A percentile compares a stretch with the other conserved stretches of the same genome.
These are phyloP conservation scores for Phalloptychus januarius DNA, from an alignment of 2,797 vertebrate species.

Conservation along the genomic window DNA sequence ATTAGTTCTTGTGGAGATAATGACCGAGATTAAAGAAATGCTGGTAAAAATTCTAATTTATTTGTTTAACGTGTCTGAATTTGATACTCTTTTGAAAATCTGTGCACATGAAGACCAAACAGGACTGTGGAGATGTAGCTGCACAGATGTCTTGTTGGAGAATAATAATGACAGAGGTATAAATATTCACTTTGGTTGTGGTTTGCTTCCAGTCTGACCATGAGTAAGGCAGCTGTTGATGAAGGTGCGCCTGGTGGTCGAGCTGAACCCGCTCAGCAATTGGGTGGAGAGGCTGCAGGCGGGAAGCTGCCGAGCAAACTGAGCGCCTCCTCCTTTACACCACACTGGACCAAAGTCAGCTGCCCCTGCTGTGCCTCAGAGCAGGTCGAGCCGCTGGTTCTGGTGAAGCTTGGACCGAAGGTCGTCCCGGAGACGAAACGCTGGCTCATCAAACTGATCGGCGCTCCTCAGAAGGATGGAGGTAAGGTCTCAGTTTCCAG, in stretches of 20 bases:
- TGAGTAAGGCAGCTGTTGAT: slow-evolving; percentile 54
- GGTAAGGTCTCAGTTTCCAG: slow-evolving; percentile 58
- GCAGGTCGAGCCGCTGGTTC: slow-evolving; percentile 76
- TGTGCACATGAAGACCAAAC: neutral
- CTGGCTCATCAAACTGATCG: slow-evolving; percentile 80
- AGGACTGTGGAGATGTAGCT: neutral
- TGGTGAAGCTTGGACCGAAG: slow-evolving; percentile 75
- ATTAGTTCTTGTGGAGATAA: neutral
- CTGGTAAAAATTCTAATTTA: neutral
- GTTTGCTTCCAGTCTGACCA: slow-evolving; percentile 50
- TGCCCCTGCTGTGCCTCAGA: slow-evolving; percentile 77
- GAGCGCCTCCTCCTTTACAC: neutral
- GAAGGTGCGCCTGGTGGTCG: slow-evolving; percentile 23
- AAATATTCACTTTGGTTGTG: neutral
- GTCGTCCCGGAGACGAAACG: slow-evolving; percentile 79
- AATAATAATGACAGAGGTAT: neutral
- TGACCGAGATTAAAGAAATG: neutral
- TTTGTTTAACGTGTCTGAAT: neutral
- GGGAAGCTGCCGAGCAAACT: slow-evolving; percentile 12
- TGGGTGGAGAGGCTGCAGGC: neutral
- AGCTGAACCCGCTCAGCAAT: neutral
- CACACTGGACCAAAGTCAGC: slow-evolving; percentile 77
- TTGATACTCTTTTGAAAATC: neutral
- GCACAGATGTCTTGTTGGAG: neutral
- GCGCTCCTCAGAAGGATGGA: slow-evolving; percentile 73